phyloP scores from a whole-genome alignment of 1,140 invertebrate species.

The Aplysia californica region DNA sequence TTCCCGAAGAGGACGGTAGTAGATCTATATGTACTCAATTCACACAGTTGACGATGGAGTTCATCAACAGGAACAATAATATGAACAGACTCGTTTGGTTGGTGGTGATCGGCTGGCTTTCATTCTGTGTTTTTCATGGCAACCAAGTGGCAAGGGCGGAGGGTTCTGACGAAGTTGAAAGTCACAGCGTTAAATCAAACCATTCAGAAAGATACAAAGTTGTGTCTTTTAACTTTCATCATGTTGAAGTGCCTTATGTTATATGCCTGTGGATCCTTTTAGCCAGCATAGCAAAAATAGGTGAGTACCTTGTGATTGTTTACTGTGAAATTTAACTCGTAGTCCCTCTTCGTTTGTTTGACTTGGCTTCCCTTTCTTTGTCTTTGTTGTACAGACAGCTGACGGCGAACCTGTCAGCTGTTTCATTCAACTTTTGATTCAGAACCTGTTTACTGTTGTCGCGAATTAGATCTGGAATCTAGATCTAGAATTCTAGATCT shows the following conservation, averaged over 20 bases:
- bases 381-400: no score
- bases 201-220: conserved; percentile 72
- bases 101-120: not conserved
- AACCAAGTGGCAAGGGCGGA: not conserved
- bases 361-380: no score
- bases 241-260: conserved; percentile 91
- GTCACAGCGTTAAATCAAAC: conserved; percentile 33
- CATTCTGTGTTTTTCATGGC: not conserved
- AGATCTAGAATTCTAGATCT: no score
- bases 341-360: no score
- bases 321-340: no score
- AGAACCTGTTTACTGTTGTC: no score
- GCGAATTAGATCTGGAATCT: no score
- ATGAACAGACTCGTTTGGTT: conserved; percentile 5
- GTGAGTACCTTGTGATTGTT: conserved; percentile 81
- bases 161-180: conserved; percentile 16
- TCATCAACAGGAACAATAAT: conserved; percentile 25
- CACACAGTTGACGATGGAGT: conserved; percentile 33
- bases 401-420: no score
- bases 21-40: no score
- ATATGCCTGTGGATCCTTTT: conserved; percentile 96
- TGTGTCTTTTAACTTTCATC: conserved; percentile 84
- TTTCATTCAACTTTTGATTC: no score
- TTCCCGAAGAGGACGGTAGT: no score
- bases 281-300: conserved; percentile 93